Conservation (phyloP, 2,113 vertebrate genomes). For the Todiramphus saurophagus region DNA sequence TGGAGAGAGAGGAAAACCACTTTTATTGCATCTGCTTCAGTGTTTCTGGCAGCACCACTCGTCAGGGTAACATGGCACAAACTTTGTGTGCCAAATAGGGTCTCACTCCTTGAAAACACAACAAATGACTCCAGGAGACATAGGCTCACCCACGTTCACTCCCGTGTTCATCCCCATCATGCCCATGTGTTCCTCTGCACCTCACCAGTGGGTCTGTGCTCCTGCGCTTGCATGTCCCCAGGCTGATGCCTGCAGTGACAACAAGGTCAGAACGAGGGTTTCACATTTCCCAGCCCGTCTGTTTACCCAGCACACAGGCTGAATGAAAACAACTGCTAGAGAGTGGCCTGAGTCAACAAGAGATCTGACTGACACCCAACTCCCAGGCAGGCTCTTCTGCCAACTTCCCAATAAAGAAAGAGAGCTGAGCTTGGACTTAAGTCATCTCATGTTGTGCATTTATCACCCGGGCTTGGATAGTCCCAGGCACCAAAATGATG, state of each 20-base stretch:
- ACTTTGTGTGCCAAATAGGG: background rate
- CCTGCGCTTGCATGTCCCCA: fast-evolving
- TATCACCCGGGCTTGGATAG: background rate
- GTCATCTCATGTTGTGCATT: background rate
- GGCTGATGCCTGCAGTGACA: fast-evolving
- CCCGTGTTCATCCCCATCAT: fast-evolving
- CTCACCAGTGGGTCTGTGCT: fast-evolving
- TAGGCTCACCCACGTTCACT: background rate
- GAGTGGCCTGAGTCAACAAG: constrained; percentile 28
- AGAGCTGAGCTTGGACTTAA: background rate
- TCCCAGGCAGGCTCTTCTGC: background rate
- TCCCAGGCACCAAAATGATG: background rate
- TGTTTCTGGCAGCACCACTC: background rate
- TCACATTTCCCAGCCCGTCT: constrained; percentile 22
- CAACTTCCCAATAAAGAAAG: background rate
- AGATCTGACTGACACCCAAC: background rate
- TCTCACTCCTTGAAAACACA: background rate
- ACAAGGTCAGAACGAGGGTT: background rate
- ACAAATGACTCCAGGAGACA: background rate
- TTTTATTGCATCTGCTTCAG: background rate
- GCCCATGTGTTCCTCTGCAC: background rate
- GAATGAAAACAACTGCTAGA: constrained; percentile 33
- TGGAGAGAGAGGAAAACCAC: background rate
- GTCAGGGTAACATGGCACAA: background rate
- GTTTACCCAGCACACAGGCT: background rate